These are phyloP conservation scores for Lontra canadensis DNA, from an alignment of 2,113 vertebrate species.

Conservation along the genomic window DNA sequence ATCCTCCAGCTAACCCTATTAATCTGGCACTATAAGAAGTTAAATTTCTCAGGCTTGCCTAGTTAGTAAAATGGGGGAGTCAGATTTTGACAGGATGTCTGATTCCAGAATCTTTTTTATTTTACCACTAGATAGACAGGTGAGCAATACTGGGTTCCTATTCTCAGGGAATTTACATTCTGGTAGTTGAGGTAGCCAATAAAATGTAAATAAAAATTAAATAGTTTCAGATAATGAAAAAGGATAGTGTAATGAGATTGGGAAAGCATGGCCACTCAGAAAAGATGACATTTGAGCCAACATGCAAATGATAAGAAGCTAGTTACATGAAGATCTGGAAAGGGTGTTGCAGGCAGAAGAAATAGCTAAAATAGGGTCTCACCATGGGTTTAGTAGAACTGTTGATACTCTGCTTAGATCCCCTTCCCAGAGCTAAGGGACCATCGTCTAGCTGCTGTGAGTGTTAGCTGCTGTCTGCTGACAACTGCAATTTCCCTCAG, in stretches of 20 bases:
- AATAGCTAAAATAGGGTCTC: background rate
- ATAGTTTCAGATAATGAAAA: slow-evolving; percentile 14
- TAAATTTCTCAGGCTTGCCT: background rate
- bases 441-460: background rate
- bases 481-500: background rate
- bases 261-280: background rate
- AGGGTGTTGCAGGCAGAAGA: background rate
- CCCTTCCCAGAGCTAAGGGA: background rate
- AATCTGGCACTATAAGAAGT: background rate
- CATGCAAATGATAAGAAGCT: background rate
- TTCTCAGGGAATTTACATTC: background rate
- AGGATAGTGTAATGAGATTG: background rate
- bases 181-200: background rate
- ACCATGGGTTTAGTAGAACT: background rate
- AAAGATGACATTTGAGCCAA: background rate
- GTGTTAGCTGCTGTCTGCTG: background rate
- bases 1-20: slow-evolving; percentile 6
- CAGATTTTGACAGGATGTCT: background rate
- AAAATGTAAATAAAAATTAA: background rate
- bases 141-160: background rate
- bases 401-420: background rate
- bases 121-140: slow-evolving; percentile 1
- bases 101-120: background rate
- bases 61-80: background rate
- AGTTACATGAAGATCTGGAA: background rate